Evolutionary conservation across 2,797 vertebrate species (phyloP), one percentile per base, ranked within the genome.

Genomic region (Pangasius djambal): DNA sequence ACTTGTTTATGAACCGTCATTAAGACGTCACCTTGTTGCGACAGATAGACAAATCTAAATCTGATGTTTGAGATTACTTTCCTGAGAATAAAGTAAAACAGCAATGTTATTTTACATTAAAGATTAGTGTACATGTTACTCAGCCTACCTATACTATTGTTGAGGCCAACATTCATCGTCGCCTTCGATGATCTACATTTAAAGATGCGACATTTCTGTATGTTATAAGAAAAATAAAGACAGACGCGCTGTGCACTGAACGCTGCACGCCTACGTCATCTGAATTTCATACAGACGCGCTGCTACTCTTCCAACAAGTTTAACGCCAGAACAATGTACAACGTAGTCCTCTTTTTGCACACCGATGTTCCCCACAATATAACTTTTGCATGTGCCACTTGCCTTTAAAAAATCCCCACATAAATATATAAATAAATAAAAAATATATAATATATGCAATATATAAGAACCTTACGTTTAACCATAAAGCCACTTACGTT

Each of bases 141-240:
- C 25, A 20, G 48, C 89, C 69, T 83, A 87, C 91, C 87, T 87
- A 63, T 25, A 88, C 70, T 69, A 72, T 34, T n/a, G 52, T 82
- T 34, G 75, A 59, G 34, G 89, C 85, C 85, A 78, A 70, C 84
- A 87, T 67, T 74, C 52, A 86, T 63, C 25, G 55, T 89, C 86
- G 20, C 88, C 55, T 50, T 70, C 69, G 63, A 15, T 61, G 44
- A 44, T 31, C 57, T 85, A 61, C 65, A 83, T 81, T 22, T 74
- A 67, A 34, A 86, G 40, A 15, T 34, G 13, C 18, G 25, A 83
- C 50, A 69, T 48, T 67, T 50, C 25, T 44, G 16, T 15, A n/a
- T 44, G 12, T 83, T 48, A 18, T 18, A 44, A 18, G 13, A 5
- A 22, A 67, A n/a, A 40, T 7, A 20, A 55, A 67, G 10, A 34